Conservation (phyloP, 2,888 invertebrate genomes). For the Alloscopus bannaensis region DNA sequence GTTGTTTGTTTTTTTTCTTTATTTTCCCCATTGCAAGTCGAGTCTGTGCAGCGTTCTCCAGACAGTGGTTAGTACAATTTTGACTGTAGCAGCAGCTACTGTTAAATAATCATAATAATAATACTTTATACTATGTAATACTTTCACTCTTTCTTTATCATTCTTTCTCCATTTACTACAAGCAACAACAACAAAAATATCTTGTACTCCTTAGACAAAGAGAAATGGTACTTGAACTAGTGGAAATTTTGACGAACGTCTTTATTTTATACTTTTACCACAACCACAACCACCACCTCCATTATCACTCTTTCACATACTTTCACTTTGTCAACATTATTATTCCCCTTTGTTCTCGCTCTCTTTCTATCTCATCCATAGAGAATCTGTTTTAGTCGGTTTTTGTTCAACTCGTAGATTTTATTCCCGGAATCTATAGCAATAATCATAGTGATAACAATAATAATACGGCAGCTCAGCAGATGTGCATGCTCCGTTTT, state of each 20-base stretch:
- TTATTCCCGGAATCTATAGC: no score
- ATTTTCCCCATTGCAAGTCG: conserved; percentile 57
- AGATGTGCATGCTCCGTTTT: neutral
- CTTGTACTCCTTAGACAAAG: no score
- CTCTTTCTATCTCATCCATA: no score
- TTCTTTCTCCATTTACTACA: conserved; percentile 4
- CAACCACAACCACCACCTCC: neutral
- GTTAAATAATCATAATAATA: conserved; percentile 11
- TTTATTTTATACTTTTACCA: conserved; percentile 5
- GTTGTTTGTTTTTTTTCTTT: conserved; percentile 51
- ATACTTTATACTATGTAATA: conserved; percentile 27
- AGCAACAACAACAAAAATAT: conserved; percentile 8
- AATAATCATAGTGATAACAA: no score
- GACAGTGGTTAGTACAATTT: conserved; percentile 70
- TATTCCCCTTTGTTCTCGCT: no score
- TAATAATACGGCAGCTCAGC: no score
- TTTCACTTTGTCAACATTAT: conserved; percentile 10
- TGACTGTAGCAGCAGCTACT: conserved; percentile 67
- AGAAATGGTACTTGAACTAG: no score
- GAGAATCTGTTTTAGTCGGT: no score
- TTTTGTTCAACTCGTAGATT: no score
- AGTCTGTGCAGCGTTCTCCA: conserved; percentile 67
- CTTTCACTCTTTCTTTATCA: conserved; percentile 14
- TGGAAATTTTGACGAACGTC: no score
- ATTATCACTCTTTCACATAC: neutral